Conservation (phyloP, 1,140 invertebrate species). For the Drosophila serrata region DNA sequence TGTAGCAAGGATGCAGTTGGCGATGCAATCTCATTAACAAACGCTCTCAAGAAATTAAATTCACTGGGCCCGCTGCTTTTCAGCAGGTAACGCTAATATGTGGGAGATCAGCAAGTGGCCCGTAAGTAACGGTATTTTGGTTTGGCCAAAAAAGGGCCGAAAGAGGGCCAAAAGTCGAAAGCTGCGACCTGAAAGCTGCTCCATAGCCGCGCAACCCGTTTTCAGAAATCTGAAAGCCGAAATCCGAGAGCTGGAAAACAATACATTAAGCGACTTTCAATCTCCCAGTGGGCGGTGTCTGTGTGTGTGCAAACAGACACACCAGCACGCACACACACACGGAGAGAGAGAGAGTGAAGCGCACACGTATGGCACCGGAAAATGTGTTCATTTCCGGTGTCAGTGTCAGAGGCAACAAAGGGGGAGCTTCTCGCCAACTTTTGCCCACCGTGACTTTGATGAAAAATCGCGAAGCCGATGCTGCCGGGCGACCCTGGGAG, state of each 20-base stretch:
- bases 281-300: slow-evolving; percentile 26
- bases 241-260: slow-evolving; percentile 47
- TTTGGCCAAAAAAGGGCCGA: slow-evolving; percentile 17
- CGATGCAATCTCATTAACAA: slow-evolving; percentile 47
- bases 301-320: slow-evolving; percentile 22
- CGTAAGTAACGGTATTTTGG: slow-evolving; percentile 8
- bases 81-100: slow-evolving; percentile 11
- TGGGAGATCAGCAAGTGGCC: slow-evolving; percentile 24
- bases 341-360: slow-evolving; percentile 1
- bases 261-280: slow-evolving; percentile 63
- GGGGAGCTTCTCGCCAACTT: slow-evolving; percentile 59
- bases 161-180: slow-evolving; percentile 5
- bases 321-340: slow-evolving; percentile 1
- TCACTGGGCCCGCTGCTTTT: slow-evolving; percentile 1
- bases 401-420: slow-evolving; percentile 70
- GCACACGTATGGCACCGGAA: slow-evolving; percentile 70
- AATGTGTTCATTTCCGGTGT: slow-evolving; percentile 84
- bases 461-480: slow-evolving; percentile 63
- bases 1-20: slow-evolving; percentile 5
- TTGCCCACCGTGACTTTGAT: slow-evolving; percentile 62
- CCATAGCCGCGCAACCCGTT: not conserved
- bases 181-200: slow-evolving; percentile 10
- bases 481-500: slow-evolving; percentile 26
- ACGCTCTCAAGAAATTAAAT: slow-evolving; percentile 39
- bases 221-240: slow-evolving; percentile 30